Evolutionary conservation across 30 jellyfish, hydroid and myxozoan genomes (phyloP).

Genomic region (Pseudorhiza aurosa): DNA sequence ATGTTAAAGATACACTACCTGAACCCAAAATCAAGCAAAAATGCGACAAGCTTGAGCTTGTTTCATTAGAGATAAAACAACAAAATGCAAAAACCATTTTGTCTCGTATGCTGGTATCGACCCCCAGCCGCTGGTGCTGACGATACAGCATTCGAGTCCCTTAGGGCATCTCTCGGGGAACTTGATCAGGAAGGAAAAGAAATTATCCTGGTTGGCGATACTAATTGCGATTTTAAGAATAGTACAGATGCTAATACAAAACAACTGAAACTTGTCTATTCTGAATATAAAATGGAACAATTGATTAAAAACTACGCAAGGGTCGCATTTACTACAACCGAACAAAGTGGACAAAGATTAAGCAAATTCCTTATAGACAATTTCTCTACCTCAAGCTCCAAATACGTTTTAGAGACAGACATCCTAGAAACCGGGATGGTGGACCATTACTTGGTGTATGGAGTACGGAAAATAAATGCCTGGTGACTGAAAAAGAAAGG

Average conservation of each 20-base stretch:
- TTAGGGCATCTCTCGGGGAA: not conserved
- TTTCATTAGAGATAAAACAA: slow-evolving; percentile 2
- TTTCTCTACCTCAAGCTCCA: slow-evolving; percentile 36
- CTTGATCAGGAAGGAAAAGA: slow-evolving; percentile 1
- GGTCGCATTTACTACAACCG: not conserved
- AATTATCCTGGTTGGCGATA: not conserved
- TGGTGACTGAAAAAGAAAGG: slow-evolving; percentile 5
- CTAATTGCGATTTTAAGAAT: not conserved
- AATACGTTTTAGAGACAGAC: slow-evolving; percentile 13
- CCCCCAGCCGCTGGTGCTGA: slow-evolving; percentile 21
- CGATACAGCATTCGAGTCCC: slow-evolving; percentile 17
- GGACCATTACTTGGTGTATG: slow-evolving; percentile 20
- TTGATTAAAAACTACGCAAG: slow-evolving; percentile 1
- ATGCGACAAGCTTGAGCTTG: slow-evolving; percentile 13
- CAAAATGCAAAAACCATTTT: slow-evolving; percentile 2
- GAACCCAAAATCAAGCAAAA: slow-evolving; percentile 11
- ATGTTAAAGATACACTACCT: slow-evolving; percentile 4
- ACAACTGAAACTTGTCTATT: slow-evolving; percentile 7
- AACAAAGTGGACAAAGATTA: not conserved
- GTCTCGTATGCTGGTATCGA: slow-evolving; percentile 29
- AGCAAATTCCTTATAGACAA: not conserved
- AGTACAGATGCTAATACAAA: slow-evolving; percentile 25
- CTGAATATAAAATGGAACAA: not conserved
- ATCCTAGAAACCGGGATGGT: slow-evolving; percentile 37
- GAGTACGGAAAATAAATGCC: slow-evolving; percentile 27